phyloP scores from a whole-genome alignment of 2,113 vertebrate species.

The Trematomus loennbergii region DNA sequence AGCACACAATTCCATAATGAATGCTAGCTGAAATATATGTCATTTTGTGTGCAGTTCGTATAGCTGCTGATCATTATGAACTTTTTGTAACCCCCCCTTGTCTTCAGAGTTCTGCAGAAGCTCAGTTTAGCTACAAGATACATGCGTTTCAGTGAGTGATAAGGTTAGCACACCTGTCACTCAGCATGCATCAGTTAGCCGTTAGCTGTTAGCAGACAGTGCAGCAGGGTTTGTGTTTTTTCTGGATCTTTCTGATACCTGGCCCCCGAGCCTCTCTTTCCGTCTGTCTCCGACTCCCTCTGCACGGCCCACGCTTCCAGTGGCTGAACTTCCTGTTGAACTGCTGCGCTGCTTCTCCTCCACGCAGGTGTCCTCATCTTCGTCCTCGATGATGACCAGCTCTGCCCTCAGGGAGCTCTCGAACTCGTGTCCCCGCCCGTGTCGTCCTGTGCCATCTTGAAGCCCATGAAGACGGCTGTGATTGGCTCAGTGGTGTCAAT shows the following conservation, averaged over 20 bases:
- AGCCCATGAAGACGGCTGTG: conserved; percentile 95
- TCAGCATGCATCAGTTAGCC: background rate
- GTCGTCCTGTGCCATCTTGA: conserved; percentile 83
- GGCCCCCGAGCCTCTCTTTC: conserved; percentile 71
- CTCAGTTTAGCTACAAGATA: background rate
- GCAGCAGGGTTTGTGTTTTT: conserved; percentile 70
- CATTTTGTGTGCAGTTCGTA: background rate
- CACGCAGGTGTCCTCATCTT: conserved; percentile 60
- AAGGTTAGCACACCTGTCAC: background rate
- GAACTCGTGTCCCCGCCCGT: conserved; percentile 71
- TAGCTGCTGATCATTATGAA: background rate
- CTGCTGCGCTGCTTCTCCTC: conserved; percentile 52
- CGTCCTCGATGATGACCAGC: conserved; percentile 88
- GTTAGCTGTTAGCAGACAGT: conserved; percentile 45
- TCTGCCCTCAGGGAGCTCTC: conserved; percentile 90
- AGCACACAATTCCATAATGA: background rate
- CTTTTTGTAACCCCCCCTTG: background rate
- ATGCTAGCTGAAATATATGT: background rate
- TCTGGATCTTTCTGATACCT: conserved; percentile 84
- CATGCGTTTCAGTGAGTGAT: background rate
- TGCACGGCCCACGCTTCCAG: conserved; percentile 74
- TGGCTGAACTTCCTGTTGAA: conserved; percentile 72
- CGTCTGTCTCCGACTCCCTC: conserved; percentile 55
- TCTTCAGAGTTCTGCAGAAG: too few relatives aligned
- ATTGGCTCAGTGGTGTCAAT: conserved; percentile 87